Evolutionary conservation across 1,140 invertebrate species (phyloP).

Genomic region (Zaprionus africanus): DNA sequence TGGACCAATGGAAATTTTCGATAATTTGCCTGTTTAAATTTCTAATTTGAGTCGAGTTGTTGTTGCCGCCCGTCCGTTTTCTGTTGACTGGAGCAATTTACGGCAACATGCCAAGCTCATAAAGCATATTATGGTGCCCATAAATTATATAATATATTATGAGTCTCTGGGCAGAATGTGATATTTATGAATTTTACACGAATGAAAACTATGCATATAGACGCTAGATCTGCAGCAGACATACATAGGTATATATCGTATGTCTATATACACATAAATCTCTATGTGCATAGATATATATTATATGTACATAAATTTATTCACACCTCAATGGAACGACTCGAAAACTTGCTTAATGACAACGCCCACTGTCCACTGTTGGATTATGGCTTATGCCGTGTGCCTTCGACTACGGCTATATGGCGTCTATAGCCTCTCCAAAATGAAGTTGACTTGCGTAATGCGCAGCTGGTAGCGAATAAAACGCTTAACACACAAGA

Average conservation of each 20-base stretch:
- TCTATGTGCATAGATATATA: constrained; percentile 6
- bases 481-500: constrained; percentile 43
- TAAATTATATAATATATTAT: constrained; percentile 77
- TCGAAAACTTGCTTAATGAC: constrained; percentile 59
- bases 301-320: constrained; percentile 68
- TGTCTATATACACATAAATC: constrained; percentile 11
- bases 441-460: constrained; percentile 79
- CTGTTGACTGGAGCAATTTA: constrained; percentile 81
- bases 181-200: constrained; percentile 46
- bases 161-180: constrained; percentile 22
- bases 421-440: constrained; percentile 41
- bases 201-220: constrained; percentile 32
- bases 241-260: constrained; percentile 20
- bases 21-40: constrained; percentile 65
- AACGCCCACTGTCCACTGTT: constrained; percentile 69
- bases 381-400: constrained; percentile 53
- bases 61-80: constrained; percentile 33
- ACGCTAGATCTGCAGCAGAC: constrained; percentile 28
- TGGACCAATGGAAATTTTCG: constrained; percentile 69
- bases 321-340: constrained; percentile 63
- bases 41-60: constrained; percentile 65
- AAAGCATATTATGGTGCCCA: constrained; percentile 78
- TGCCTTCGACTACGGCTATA: constrained; percentile 45
- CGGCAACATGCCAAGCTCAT: constrained; percentile 79
- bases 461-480: constrained; percentile 60